Evolutionary conservation across 1,140 invertebrate species (phyloP), one percentile per base, ranked within the genome.

Genomic region (Cyclargus thomasi): DNA sequence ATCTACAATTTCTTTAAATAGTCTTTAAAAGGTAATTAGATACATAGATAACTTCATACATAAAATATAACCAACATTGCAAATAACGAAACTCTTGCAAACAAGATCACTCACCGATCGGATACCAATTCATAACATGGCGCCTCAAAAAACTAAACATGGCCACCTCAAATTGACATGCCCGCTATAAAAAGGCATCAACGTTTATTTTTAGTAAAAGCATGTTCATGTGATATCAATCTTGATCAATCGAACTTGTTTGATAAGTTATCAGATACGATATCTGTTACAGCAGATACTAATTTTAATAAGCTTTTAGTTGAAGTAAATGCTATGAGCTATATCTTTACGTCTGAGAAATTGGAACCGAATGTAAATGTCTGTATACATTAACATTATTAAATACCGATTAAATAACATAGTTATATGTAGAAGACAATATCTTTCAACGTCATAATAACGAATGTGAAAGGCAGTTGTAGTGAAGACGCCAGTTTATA

Each of bases 241-340:
- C 39, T 47, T 47, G 14, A 47, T 47, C 39, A 47, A 47, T 2
- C 39, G 39, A 47, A 47, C 10, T 16, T 16, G 39, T 47, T 47
- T 47, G 39, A 47, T 47, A 47, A 47, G 39, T 14, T 47, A 47
- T 14, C 39, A 14, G 39, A 47, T 47, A 47, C 39, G 10, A 47
- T 3, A 47, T 14, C 39, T 47, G 39, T 47, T 11, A 47, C 39
- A 47, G 39, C 14, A 47, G 10, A 47, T 8, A 1, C 10, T 47
- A 16, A 47, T 47, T 47, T 47, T 47, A 47, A 47, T 47, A 47
- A 47, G 39, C 39, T 47, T 47, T 47, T 47, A 47, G 39, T 47
- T 47, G n/a, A 47, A 47, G 39, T 47, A 47, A 47, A 47, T 47
- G 39, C 39, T 47, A 47, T 47, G 39, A 47, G 14, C 39, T 47